Percentiles rank a stretch among this genome's conserved stretches.
phyloP scores from a whole-genome alignment of 2,797 vertebrate species.

The Malurus splendens region DNA sequence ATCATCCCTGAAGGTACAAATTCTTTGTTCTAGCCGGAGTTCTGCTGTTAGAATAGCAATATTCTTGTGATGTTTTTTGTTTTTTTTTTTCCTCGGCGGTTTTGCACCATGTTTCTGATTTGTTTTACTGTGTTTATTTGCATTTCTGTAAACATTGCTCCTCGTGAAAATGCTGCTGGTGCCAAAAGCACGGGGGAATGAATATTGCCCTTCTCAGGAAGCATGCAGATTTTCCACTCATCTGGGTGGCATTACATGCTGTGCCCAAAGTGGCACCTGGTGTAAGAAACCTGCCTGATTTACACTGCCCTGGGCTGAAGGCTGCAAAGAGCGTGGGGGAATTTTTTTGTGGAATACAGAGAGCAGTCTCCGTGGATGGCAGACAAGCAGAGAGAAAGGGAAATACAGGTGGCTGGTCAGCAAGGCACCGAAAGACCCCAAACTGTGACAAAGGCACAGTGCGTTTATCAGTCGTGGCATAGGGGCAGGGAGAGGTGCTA shows the following conservation, averaged over 20 bases:
- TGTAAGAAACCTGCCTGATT: fast-evolving
- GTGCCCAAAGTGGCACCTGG: background rate
- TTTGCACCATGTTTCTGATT: background rate
- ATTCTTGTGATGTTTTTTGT: background rate
- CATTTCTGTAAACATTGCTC: background rate
- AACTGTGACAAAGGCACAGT: fast-evolving
- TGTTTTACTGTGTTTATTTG: background rate
- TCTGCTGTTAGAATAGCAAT: background rate
- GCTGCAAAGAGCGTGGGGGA: background rate
- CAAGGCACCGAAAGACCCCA: background rate
- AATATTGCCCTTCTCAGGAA: background rate
- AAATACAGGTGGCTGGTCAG: background rate
- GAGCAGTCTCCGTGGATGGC: background rate
- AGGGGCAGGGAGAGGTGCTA: background rate
- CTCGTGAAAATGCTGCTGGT: background rate
- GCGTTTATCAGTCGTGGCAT: background rate
- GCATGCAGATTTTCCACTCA: background rate
- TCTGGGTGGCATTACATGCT: background rate
- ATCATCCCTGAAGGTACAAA: background rate
- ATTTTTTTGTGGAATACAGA: background rate
- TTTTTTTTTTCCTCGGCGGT: background rate
- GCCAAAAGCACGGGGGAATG: fast-evolving
- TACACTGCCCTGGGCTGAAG: background rate
- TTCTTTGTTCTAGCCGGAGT: background rate
- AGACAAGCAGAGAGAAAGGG: background rate